Conservation (phyloP, 2,888 invertebrate species). For the Orthosia incerta region DNA sequence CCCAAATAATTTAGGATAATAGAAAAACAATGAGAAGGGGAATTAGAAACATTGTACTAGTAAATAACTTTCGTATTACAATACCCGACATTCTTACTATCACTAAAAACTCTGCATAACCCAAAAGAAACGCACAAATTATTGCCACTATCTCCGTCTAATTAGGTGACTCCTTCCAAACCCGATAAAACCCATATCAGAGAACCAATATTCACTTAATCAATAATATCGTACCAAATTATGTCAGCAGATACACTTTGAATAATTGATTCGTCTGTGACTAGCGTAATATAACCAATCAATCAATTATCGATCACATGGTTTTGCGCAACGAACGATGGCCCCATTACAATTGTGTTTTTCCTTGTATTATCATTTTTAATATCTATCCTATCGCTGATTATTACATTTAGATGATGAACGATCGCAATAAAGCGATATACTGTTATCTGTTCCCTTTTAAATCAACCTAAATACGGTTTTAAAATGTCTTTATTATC, state of each 20-base stretch:
- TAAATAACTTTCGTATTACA: conserved; percentile 7
- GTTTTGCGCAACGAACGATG: conserved; percentile 81
- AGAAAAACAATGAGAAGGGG: neutral
- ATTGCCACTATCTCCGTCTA: conserved; percentile 41
- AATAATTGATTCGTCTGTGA: conserved; percentile 84
- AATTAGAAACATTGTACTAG: neutral
- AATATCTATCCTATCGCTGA: conserved; percentile 72
- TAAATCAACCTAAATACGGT: conserved; percentile 76
- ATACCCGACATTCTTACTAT: neutral
- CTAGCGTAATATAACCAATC: conserved; percentile 80
- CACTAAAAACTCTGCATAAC: conserved; percentile 17
- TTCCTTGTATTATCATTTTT: conserved; percentile 69
- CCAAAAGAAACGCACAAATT: conserved; percentile 25
- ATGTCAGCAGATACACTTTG: conserved; percentile 82
- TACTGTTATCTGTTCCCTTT: conserved; percentile 68
- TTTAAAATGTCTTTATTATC: conserved; percentile 72
- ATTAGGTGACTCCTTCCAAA: conserved; percentile 59
- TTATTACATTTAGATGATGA: conserved; percentile 72
- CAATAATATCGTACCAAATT: conserved; percentile 78
- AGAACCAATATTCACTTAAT: conserved; percentile 63
- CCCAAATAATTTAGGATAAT: neutral
- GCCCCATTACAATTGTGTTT: conserved; percentile 77
- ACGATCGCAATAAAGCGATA: conserved; percentile 74
- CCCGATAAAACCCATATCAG: conserved; percentile 51
- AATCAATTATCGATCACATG: conserved; percentile 83